Conservation (phyloP, 2,888 invertebrate genomes). For the Zygothrica quintamaculata region DNA sequence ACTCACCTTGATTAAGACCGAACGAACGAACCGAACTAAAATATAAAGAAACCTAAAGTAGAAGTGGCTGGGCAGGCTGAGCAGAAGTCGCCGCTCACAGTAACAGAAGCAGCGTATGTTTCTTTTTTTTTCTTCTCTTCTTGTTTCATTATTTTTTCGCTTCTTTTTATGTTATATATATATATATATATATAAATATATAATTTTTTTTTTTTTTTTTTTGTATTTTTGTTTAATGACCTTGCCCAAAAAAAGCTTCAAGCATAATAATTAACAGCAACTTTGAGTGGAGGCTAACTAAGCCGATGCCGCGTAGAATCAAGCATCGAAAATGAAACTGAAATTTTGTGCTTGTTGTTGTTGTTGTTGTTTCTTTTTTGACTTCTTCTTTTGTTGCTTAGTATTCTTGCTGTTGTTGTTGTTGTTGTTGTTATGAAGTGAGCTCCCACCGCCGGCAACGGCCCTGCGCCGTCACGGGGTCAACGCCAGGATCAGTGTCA, state of each 20-base stretch:
- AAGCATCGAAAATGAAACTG: slow-evolving; percentile 68
- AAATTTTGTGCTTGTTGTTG: slow-evolving; percentile 37
- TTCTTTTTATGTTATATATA: neutral
- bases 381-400: neutral
- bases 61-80: slow-evolving; percentile 48
- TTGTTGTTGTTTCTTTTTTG: slow-evolving; percentile 1
- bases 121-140: slow-evolving; percentile 42
- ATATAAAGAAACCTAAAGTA: slow-evolving; percentile 57
- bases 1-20: slow-evolving; percentile 83
- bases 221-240: slow-evolving; percentile 71
- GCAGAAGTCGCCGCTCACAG: slow-evolving; percentile 50
- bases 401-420: slow-evolving; percentile 3
- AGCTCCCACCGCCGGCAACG: slow-evolving; percentile 47
- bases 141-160: slow-evolving; percentile 27
- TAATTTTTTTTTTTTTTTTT: slow-evolving; percentile 24
- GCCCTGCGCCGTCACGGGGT: slow-evolving; percentile 62
- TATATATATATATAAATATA: too few relatives aligned
- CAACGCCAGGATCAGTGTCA: slow-evolving; percentile 79
- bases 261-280: slow-evolving; percentile 78
- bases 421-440: neutral
- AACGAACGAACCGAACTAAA: slow-evolving; percentile 69
- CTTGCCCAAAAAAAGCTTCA: slow-evolving; percentile 81
- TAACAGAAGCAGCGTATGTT: slow-evolving; percentile 7
- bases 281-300: slow-evolving; percentile 59
- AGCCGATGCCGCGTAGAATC: slow-evolving; percentile 62